These are phyloP conservation scores for Polyommatus iphigenia DNA, from an alignment of 2,888 invertebrate genomes.

Conservation along the genomic window DNA sequence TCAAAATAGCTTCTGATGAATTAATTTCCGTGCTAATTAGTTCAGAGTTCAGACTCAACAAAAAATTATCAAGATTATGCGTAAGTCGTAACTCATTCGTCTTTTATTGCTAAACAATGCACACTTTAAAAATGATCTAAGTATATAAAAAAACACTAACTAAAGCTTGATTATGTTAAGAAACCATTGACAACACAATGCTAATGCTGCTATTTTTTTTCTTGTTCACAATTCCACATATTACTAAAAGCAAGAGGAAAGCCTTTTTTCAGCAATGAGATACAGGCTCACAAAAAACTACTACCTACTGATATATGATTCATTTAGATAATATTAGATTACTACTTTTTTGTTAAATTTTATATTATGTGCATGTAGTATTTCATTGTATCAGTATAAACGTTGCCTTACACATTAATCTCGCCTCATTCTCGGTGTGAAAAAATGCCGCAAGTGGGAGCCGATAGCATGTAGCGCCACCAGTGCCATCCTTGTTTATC, in stretches of 20 bases:
- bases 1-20: too few relatives aligned
- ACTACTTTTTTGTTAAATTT: neutral
- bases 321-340: neutral
- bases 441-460: constrained; percentile 83
- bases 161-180: too few relatives aligned
- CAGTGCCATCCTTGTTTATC: constrained; percentile 62
- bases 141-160: too few relatives aligned
- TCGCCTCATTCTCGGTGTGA: constrained; percentile 84
- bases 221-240: neutral
- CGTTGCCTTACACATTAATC: constrained; percentile 75
- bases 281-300: neutral
- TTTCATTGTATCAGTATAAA: constrained; percentile 56
- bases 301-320: neutral
- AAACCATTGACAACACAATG: too few relatives aligned
- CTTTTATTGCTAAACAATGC: too few relatives aligned
- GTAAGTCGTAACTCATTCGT: too few relatives aligned
- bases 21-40: too few relatives aligned
- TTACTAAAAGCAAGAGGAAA: neutral
- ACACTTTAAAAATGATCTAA: too few relatives aligned
- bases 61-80: too few relatives aligned
- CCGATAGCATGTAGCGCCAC: constrained; percentile 81
- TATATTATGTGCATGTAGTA: neutral
- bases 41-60: too few relatives aligned
- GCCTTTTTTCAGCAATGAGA: neutral
- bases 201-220: neutral